Percentiles rank a stretch among this genome's conserved stretches.
These are phyloP conservation scores for Rhagonycha lutea DNA, from an alignment of 2,888 invertebrate genomes.

Conservation along the genomic window DNA sequence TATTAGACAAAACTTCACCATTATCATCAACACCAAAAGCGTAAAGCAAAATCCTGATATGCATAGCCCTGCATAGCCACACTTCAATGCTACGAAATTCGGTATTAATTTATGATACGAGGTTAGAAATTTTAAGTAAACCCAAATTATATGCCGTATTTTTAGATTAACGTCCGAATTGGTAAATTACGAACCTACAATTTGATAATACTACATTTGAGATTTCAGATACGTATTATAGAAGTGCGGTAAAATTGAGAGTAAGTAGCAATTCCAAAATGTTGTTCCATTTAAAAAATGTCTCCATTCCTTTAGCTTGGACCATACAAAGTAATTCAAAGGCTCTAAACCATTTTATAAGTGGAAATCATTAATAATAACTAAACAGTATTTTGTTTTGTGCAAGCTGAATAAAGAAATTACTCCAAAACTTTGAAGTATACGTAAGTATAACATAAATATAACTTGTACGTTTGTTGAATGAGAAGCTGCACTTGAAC, in stretches of 20 bases:
- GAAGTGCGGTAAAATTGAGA: neutral
- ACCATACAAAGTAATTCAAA: neutral
- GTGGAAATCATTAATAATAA: neutral
- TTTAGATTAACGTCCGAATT: too few species aligned
- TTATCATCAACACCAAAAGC: too few species aligned
- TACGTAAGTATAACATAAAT: too few species aligned
- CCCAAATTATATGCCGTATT: too few species aligned
- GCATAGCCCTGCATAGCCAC: too few species aligned
- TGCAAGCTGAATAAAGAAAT: neutral
- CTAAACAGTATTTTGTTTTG: neutral
- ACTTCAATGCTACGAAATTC: too few species aligned
- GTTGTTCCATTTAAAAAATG: neutral
- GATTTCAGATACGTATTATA: neutral
- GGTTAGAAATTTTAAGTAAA: too few species aligned
- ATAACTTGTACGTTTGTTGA: neutral
- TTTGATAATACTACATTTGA: neutral
- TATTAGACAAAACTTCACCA: too few species aligned
- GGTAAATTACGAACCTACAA: too few species aligned
- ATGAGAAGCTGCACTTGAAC: neutral
- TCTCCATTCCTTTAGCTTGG: neutral
- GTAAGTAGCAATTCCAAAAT: neutral
- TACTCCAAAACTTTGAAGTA: too few species aligned
- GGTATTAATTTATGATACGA: too few species aligned
- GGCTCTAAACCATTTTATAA: neutral
- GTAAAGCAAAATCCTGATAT: too few species aligned